Evolutionary conservation across 2,113 vertebrate genomes (phyloP).

Genomic region (Festucalex cinctus): DNA sequence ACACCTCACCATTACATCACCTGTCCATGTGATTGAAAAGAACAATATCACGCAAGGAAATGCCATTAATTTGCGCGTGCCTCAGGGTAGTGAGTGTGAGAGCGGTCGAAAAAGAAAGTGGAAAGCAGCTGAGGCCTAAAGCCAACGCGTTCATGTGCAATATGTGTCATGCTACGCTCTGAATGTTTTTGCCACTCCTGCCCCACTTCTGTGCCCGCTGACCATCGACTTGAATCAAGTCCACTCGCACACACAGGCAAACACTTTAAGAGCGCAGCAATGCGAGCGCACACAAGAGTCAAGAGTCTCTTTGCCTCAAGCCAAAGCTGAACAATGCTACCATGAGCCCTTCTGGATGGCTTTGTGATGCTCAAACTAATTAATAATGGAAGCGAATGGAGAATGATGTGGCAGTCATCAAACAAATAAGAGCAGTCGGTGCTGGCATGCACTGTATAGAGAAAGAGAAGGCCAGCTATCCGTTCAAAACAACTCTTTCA

Average conservation of each 20-base stretch:
- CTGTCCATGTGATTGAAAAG: no score
- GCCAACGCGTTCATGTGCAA: constrained; percentile 39
- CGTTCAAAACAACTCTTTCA: constrained; percentile 13
- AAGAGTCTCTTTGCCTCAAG: constrained; percentile 14
- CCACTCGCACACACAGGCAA: constrained; percentile 8
- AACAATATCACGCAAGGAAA: background rate
- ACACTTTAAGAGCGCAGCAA: constrained; percentile 1
- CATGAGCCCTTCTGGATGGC: constrained; percentile 2
- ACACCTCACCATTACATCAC: no score
- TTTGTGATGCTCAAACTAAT: background rate
- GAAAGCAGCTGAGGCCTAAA: constrained; percentile 35
- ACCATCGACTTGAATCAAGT: constrained; percentile 42
- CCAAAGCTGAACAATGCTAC: constrained; percentile 26
- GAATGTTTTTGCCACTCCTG: constrained; percentile 44
- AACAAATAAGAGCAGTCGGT: constrained; percentile 29
- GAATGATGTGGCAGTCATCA: constrained; percentile 14
- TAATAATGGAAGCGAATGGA: constrained; percentile 4
- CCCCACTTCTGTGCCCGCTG: constrained; percentile 29
- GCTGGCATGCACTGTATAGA: constrained; percentile 23
- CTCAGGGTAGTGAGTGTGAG: constrained; percentile 15
- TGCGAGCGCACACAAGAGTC: constrained; percentile 16
- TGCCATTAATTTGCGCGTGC: constrained; percentile 4
- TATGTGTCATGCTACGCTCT: constrained; percentile 47
- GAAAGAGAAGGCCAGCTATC: constrained; percentile 5
- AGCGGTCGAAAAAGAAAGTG: constrained; percentile 24